A percentile compares a stretch with the other conserved stretches of the same genome.
These are phyloP conservation scores for Amiota minor DNA, from an alignment of 2,888 invertebrate species.

Conservation along the genomic window DNA sequence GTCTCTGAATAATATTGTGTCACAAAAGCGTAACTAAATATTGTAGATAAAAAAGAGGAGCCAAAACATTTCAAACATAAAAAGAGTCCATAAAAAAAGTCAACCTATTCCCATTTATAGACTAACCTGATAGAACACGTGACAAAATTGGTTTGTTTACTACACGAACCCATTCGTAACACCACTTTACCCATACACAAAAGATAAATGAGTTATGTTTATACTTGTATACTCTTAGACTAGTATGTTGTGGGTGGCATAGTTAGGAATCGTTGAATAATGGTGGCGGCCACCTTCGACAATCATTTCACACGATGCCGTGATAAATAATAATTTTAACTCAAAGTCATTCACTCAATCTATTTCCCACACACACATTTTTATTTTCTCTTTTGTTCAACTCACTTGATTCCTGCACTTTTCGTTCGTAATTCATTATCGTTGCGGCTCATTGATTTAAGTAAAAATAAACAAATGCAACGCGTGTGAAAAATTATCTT, in stretches of 20 bases:
- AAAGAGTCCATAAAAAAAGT: constrained; percentile 27
- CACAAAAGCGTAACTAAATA: constrained; percentile 17
- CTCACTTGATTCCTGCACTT: not conserved
- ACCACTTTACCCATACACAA: not conserved
- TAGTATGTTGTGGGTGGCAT: not conserved
- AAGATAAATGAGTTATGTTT: not conserved
- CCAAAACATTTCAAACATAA: not conserved
- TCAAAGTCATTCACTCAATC: not conserved
- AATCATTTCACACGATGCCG: constrained; percentile 31
- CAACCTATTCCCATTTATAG: not conserved
- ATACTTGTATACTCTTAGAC: not conserved
- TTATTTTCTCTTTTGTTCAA: no score
- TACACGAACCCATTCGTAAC: no score
- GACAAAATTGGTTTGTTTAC: not conserved
- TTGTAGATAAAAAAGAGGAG: not conserved
- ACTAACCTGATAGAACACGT: constrained; percentile 2
- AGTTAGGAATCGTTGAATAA: not conserved
- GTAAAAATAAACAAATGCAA: constrained; percentile 50
- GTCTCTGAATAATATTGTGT: constrained; percentile 20
- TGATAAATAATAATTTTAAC: constrained; percentile 28
- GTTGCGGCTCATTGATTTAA: constrained; percentile 55
- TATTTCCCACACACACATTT: not conserved
- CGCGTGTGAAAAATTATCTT: constrained; percentile 65
- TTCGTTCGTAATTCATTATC: constrained; percentile 42
- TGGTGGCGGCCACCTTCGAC: not conserved